phyloP scores from a whole-genome alignment of 2,888 invertebrate species.

The Xiphydria camelus region DNA sequence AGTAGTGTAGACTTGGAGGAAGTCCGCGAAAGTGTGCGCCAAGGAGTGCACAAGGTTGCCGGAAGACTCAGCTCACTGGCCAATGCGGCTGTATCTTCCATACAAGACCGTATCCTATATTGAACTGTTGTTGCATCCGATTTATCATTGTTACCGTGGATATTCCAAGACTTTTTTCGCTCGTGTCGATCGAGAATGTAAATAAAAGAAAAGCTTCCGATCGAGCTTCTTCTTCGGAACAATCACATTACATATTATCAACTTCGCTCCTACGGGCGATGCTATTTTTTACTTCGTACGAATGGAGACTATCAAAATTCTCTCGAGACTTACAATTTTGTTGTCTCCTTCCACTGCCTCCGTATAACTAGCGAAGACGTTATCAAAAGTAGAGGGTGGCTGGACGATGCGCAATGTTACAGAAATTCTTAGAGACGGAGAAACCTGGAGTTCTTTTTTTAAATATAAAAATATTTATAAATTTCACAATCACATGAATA shows the following conservation, averaged over 20 bases:
- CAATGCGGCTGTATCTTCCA: conserved; percentile 89
- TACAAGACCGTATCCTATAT: conserved; percentile 70
- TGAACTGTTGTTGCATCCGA: conserved; percentile 22
- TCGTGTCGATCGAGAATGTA: conserved; percentile 46
- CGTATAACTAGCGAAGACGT: too few species aligned
- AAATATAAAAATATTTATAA: conserved; percentile 42
- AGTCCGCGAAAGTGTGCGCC: conserved; percentile 94
- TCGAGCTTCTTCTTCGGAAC: too few species aligned
- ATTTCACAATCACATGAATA: conserved; percentile 31
- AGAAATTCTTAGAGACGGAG: too few species aligned
- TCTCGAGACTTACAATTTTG: too few species aligned
- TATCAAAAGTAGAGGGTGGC: too few species aligned
- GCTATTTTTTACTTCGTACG: too few species aligned
- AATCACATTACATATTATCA: too few species aligned
- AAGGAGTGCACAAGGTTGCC: conserved; percentile 96
- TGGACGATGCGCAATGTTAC: too few species aligned
- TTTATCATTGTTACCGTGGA: conserved; percentile 37
- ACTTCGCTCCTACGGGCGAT: too few species aligned
- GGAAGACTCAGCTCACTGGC: conserved; percentile 94
- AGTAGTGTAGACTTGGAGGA: conserved; percentile 80
- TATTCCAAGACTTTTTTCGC: conserved; percentile 35
- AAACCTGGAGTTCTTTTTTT: too few species aligned
- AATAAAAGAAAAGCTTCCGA: conserved; percentile 46
- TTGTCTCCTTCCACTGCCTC: too few species aligned
- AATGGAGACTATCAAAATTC: too few species aligned